Conservation (phyloP, 1,140 invertebrate genomes). For the Argopecten irradians region DNA sequence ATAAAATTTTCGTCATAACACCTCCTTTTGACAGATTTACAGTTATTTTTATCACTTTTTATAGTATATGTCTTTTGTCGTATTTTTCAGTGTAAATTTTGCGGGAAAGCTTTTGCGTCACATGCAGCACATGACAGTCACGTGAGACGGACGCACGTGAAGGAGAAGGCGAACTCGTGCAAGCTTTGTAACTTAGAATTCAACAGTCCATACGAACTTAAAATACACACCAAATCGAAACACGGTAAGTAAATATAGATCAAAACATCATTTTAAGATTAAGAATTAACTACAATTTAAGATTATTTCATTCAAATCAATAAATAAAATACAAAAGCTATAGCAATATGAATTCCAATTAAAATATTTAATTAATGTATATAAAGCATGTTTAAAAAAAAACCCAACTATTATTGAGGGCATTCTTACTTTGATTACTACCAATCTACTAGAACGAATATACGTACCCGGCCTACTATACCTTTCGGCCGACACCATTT, state of each 20-base stretch:
- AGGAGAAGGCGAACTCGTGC: slow-evolving; percentile 66
- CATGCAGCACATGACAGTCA: slow-evolving; percentile 81
- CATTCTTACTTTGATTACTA: not conserved
- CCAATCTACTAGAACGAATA: not conserved
- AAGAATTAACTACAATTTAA: too few species aligned
- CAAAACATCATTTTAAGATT: too few species aligned
- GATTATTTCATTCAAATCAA: too few species aligned
- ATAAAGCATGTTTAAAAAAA: too few species aligned
- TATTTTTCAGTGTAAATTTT: slow-evolving; percentile 82
- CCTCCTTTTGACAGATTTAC: not conserved
- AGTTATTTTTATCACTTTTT: not conserved
- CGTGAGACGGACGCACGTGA: slow-evolving; percentile 78
- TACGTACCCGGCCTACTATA: too few species aligned
- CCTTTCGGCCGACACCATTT: too few species aligned
- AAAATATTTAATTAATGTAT: too few species aligned
- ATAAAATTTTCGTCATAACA: not conserved
- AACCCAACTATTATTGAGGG: not conserved
- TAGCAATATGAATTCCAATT: too few species aligned
- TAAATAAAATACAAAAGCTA: too few species aligned
- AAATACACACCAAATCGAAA: slow-evolving; percentile 55
- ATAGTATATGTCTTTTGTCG: slow-evolving; percentile 52
- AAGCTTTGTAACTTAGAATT: slow-evolving; percentile 66
- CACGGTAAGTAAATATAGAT: not conserved
- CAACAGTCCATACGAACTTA: slow-evolving; percentile 62
- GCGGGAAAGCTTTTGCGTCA: slow-evolving; percentile 78